Percentiles rank a stretch among this genome's conserved stretches.
Evolutionary conservation across 2,888 invertebrate genomes (phyloP).

Genomic region (Omphaloscelis lunosa): DNA sequence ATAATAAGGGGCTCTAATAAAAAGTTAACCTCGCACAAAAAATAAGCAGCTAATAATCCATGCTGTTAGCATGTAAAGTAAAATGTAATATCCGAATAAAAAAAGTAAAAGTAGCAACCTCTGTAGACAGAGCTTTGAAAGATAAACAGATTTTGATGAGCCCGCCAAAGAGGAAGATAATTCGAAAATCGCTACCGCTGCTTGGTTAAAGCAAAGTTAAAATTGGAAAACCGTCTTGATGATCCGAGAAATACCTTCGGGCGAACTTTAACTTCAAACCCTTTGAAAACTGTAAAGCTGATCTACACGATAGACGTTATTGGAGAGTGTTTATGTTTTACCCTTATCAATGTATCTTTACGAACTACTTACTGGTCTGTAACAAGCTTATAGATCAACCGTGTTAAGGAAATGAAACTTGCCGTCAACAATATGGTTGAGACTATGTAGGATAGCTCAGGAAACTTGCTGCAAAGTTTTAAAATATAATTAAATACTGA

Average conservation of each 20-base stretch:
- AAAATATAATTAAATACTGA: background rate
- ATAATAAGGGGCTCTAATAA: conserved; percentile 12
- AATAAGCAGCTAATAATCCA: conserved; percentile 45
- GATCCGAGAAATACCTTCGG: conserved; percentile 86
- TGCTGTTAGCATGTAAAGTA: conserved; percentile 40
- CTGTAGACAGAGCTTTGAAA: conserved; percentile 75
- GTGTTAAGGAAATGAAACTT: conserved; percentile 49
- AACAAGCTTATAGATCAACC: conserved; percentile 67
- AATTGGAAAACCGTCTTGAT: conserved; percentile 88
- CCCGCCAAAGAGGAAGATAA: conserved; percentile 84
- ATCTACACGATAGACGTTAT: conserved; percentile 82
- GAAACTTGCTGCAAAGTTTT: conserved; percentile 5
- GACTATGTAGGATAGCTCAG: background rate
- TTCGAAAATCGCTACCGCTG: conserved; percentile 84
- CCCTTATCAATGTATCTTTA: conserved; percentile 80
- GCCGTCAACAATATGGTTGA: conserved; percentile 18
- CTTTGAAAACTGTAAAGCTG: conserved; percentile 86
- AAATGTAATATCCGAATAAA: conserved; percentile 65
- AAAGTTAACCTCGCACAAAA: conserved; percentile 24
- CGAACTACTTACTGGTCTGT: conserved; percentile 69
- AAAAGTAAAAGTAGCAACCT: conserved; percentile 65
- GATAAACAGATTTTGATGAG: conserved; percentile 84
- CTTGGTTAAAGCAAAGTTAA: conserved; percentile 83
- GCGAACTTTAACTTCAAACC: conserved; percentile 83
- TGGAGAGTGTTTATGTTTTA: conserved; percentile 80